Percentiles rank a stretch among this genome's conserved stretches.
Evolutionary conservation across 2,797 vertebrate genomes (phyloP).

Genomic region (Pagetopsis macropterus): DNA sequence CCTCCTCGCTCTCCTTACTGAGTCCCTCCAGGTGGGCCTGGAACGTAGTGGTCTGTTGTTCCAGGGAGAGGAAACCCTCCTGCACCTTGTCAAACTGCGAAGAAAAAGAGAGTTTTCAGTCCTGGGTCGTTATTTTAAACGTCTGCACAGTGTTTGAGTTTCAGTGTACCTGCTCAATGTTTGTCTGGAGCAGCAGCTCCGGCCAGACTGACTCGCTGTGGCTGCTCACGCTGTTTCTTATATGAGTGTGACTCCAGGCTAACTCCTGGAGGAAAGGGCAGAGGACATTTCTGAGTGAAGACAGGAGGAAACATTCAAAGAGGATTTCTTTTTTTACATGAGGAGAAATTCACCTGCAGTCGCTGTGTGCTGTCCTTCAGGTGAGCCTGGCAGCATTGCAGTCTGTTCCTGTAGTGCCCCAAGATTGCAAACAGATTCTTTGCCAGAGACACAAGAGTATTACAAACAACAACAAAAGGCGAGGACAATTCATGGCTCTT

Average conservation of each 20-base stretch:
- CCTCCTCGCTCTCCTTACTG: conserved; percentile 17
- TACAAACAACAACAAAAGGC: conserved; percentile 4
- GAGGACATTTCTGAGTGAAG: background rate
- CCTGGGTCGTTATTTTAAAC: background rate
- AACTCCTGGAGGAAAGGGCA: conserved; percentile 67
- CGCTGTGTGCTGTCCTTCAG: conserved; percentile 69
- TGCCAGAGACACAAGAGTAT: conserved; percentile 29
- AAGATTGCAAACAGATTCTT: conserved; percentile 73
- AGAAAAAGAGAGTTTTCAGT: conserved; percentile 24
- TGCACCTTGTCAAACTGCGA: conserved; percentile 81
- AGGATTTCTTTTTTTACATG: background rate
- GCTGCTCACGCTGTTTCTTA: conserved; percentile 48
- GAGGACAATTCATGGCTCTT: background rate
- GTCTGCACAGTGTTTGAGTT: conserved; percentile 5
- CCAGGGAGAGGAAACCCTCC: conserved; percentile 76
- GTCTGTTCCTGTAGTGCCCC: conserved; percentile 58
- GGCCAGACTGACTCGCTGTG: conserved; percentile 74
- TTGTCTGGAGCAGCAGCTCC: conserved; percentile 79
- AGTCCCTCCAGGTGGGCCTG: conserved; percentile 82
- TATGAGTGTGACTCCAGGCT: conserved; percentile 66
- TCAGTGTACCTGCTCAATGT: conserved; percentile 79
- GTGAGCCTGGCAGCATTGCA: conserved; percentile 71
- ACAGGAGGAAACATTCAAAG: background rate
- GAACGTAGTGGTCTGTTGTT: conserved; percentile 80
- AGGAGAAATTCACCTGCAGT: conserved; percentile 73